Evolutionary conservation across 1,140 invertebrate species (phyloP).

Genomic region (Drosophila bocqueti): DNA sequence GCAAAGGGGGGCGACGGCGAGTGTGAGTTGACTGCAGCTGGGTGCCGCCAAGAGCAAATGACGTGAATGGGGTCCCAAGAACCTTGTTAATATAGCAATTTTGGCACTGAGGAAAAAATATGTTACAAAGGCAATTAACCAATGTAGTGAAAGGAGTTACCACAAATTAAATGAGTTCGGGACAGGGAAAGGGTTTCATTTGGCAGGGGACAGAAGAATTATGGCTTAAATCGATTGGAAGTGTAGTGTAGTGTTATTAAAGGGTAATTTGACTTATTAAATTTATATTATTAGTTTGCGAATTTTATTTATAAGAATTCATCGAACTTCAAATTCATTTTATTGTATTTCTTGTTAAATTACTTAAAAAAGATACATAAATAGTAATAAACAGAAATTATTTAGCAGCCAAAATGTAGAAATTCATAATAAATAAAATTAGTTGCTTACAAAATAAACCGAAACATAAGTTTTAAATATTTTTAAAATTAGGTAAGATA

Average conservation of each 20-base stretch:
- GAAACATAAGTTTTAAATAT: neutral
- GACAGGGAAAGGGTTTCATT: neutral
- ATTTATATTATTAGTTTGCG: too few species aligned
- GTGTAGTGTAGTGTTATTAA: too few species aligned
- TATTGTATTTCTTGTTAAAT: too few species aligned
- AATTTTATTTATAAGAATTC: neutral
- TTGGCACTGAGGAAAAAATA: conserved; percentile 54
- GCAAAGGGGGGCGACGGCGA: neutral
- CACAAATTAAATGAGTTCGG: conserved; percentile 1
- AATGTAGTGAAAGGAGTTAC: conserved; percentile 16
- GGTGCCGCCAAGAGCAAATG: conserved; percentile 9
- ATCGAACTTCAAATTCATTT: too few species aligned
- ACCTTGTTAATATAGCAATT: conserved; percentile 61
- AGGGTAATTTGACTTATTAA: too few species aligned
- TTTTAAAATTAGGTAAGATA: neutral
- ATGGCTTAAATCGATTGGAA: neutral
- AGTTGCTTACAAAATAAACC: neutral
- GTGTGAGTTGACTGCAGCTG: conserved; percentile 15
- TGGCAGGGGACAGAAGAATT: neutral
- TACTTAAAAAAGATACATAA: too few species aligned
- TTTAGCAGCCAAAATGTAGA: too few species aligned
- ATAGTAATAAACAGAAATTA: too few species aligned
- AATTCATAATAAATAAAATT: neutral
- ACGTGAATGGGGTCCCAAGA: neutral
- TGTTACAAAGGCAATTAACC: conserved; percentile 7